Conservation (phyloP, 1,140 invertebrate species). For the Drosophila novamexicana region DNA sequence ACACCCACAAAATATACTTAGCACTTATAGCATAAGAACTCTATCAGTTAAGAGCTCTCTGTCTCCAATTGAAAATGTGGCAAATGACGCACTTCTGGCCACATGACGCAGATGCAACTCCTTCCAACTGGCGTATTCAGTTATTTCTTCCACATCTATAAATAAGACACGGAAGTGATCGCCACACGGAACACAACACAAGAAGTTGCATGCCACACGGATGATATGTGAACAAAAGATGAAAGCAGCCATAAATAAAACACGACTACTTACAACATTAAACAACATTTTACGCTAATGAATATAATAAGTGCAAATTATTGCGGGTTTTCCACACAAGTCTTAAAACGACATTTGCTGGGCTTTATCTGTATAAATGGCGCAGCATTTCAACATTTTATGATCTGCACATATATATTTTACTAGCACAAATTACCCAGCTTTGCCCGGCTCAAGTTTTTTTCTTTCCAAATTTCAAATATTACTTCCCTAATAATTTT, state of each 20-base stretch:
- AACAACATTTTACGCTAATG: not conserved
- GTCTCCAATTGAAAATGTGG: constrained; percentile 24
- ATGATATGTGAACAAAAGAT: constrained; percentile 2
- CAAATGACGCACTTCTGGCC: constrained; percentile 66
- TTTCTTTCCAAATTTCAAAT: too few species aligned
- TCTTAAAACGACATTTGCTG: constrained; percentile 19
- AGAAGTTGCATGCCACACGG: constrained; percentile 44
- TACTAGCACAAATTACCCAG: not conserved
- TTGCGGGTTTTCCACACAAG: constrained; percentile 32
- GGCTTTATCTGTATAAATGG: constrained; percentile 3
- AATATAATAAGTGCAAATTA: constrained; percentile 21
- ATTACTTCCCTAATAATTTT: too few species aligned
- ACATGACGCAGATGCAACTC: constrained; percentile 66
- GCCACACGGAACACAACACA: constrained; percentile 1
- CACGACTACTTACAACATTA: constrained; percentile 4
- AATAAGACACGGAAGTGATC: constrained; percentile 63
- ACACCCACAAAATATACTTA: constrained; percentile 7
- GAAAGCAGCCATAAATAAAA: not conserved
- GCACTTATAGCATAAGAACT: constrained; percentile 19
- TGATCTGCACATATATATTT: constrained; percentile 21
- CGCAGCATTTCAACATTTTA: constrained; percentile 23
- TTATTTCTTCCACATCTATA: constrained; percentile 21
- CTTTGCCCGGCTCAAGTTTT: too few species aligned
- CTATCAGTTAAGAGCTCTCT: not conserved
- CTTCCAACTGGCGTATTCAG: constrained; percentile 37